Evolutionary conservation across 2,888 invertebrate genomes (phyloP), one percentile per base, ranked within the genome.

Genomic region (Agrochola lota): DNA sequence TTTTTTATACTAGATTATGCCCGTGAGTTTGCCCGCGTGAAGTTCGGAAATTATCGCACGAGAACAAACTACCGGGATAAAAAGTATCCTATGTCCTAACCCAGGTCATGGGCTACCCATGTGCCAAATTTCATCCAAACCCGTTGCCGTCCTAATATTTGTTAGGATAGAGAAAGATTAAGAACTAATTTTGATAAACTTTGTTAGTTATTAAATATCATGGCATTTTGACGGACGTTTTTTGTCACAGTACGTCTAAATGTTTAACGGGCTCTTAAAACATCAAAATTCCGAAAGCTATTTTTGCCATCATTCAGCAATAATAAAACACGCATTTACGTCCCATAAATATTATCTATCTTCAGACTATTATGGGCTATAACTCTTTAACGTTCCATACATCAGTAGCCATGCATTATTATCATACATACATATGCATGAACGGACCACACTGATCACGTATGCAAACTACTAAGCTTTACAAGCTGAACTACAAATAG

Each of bases 391-490:
- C 46, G 67, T n/a, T 30, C 9, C 59, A 63, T 64, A 46, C 59
- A 73, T 80, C 40, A 40, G 80, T 35, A 46, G 15, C 23, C 20
- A 67, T 26, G 26, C 35, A 68, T 60, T 67, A 40, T 46, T 59
- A 20, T 46, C 62, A 46, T 46, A 46, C 49, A 69, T 71, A 43
- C 57, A 74, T 64, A 64, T 69, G 40, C 69, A 83, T 69, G 67
- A 23, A 59, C 6, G 26, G 59, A 74, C 77, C 74, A 46, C 77
- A 46, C 66, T 46, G 66, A 74, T 78, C 46, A 72, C 15, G 12
- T 43, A 84, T 83, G 74, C 84, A 72, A 78, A 84, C 72, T 66
- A 59, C 69, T 60, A 76, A 66, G 83, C 49, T 86, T 83, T 77
- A 83, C 43, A 73, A 74, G 49, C 62, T 49, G 9, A 15, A 30